These are phyloP conservation scores for Rhopalosiphum nymphaeae DNA, from an alignment of 2,888 invertebrate species.

Conservation along the genomic window DNA sequence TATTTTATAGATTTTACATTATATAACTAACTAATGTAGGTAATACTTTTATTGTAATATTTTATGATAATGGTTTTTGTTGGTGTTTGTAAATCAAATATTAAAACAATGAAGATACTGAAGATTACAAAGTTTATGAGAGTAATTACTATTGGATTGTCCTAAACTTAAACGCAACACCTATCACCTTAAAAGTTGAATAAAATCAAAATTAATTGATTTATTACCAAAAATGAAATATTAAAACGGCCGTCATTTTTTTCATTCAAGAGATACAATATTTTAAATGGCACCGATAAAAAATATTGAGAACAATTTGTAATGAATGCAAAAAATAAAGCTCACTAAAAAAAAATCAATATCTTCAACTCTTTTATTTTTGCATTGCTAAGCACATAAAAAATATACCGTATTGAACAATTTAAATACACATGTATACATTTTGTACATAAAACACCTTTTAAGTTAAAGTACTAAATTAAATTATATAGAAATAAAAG, in stretches of 20 bases:
- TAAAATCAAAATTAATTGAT: neutral
- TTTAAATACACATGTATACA: neutral
- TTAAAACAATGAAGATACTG: neutral
- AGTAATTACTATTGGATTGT: neutral
- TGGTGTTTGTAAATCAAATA: neutral
- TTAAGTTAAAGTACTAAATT: neutral
- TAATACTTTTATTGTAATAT: neutral
- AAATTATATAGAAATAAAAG: neutral
- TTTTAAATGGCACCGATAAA: neutral
- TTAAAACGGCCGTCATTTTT: neutral
- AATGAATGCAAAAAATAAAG: neutral
- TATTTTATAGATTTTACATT: neutral
- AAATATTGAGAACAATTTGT: neutral
- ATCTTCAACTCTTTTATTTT: neutral
- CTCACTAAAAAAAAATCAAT: neutral
- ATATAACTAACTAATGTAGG: neutral
- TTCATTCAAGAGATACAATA: neutral
- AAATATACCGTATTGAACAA: neutral
- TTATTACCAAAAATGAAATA: neutral
- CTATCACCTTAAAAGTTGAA: neutral
- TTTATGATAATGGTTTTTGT: slow-evolving; percentile 5
- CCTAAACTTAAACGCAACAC: neutral
- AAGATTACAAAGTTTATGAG: neutral
- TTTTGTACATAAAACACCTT: neutral
- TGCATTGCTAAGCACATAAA: no score